These are phyloP conservation scores for Leptinotarsa defecta DNA, from an alignment of 1,140 invertebrate species.

Conservation along the genomic window DNA sequence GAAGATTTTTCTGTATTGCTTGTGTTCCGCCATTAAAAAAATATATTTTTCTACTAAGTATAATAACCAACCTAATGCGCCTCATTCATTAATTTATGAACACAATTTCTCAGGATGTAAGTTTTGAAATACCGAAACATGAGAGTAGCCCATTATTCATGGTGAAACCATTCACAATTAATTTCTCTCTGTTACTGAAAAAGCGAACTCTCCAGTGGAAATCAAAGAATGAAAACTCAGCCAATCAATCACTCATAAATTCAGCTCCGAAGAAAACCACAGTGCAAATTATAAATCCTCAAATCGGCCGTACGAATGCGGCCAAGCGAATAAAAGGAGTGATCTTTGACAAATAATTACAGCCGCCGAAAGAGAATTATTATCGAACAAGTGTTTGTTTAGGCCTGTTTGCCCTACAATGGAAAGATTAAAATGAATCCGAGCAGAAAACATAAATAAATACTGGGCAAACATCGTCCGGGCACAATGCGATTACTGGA, in stretches of 20 bases:
- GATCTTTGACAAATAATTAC: conserved; percentile 44
- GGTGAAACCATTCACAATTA: not conserved
- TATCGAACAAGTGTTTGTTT: conserved; percentile 51
- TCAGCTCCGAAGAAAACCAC: not conserved
- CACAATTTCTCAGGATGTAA: too few relatives aligned
- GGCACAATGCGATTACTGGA: conserved; percentile 46
- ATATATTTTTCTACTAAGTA: too few relatives aligned
- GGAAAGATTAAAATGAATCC: conserved; percentile 52
- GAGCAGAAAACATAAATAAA: conserved; percentile 52
- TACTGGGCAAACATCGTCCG: conserved; percentile 48
- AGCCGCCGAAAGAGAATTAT: conserved; percentile 41
- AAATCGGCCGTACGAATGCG: conserved; percentile 11
- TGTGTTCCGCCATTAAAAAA: too few relatives aligned
- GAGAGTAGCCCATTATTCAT: too few relatives aligned
- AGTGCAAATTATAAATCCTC: conserved; percentile 24
- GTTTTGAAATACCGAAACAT: too few relatives aligned
- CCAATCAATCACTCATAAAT: too few relatives aligned
- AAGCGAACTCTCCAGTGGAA: not conserved
- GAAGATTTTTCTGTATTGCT: too few relatives aligned
- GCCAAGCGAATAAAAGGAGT: conserved; percentile 26
- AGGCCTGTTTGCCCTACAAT: conserved; percentile 46
- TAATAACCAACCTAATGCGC: too few relatives aligned
- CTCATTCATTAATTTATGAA: too few relatives aligned
- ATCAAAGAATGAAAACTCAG: too few relatives aligned
- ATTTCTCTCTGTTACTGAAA: not conserved